These are phyloP conservation scores for Bradysia coprophila DNA, from an alignment of 1,140 invertebrate genomes.

Conservation along the genomic window DNA sequence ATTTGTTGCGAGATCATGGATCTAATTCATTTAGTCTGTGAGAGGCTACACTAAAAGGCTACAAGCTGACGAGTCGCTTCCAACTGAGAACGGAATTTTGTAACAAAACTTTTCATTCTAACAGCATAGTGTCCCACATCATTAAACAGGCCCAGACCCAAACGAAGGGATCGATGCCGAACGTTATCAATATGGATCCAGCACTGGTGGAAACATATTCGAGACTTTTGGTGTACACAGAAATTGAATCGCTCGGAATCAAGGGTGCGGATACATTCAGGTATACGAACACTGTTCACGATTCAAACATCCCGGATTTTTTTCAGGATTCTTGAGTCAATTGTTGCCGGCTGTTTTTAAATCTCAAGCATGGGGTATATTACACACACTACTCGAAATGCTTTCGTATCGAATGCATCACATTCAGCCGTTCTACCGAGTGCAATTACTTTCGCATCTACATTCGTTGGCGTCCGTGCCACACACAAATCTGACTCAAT, in stretches of 20 bases:
- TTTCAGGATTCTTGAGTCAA: too few species aligned
- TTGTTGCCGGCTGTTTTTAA: constrained; percentile 79
- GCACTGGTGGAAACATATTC: constrained; percentile 91
- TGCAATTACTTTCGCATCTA: constrained; percentile 77
- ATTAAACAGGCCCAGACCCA: constrained; percentile 69
- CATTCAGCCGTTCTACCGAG: constrained; percentile 85
- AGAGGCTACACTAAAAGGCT: too few species aligned
- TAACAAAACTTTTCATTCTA: constrained; percentile 17
- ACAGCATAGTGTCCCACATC: constrained; percentile 55
- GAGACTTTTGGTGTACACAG: constrained; percentile 80
- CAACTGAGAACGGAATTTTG: too few species aligned
- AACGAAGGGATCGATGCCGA: constrained; percentile 56
- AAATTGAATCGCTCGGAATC: constrained; percentile 92
- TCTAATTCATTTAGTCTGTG: too few species aligned
- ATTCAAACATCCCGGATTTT: too few species aligned
- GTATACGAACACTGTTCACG: too few species aligned
- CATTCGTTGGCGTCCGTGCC: constrained; percentile 74
- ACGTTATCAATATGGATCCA: constrained; percentile 50
- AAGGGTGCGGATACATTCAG: too few species aligned
- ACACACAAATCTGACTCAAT: constrained; percentile 86
- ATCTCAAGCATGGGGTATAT: constrained; percentile 81
- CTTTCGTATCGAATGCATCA: constrained; percentile 92
- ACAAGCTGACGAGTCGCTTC: too few species aligned
- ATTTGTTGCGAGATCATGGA: too few species aligned
- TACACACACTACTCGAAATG: constrained; percentile 91